Evolutionary conservation across 2,888 invertebrate genomes (phyloP).

Genomic region (Ecliptopera silaceata): DNA sequence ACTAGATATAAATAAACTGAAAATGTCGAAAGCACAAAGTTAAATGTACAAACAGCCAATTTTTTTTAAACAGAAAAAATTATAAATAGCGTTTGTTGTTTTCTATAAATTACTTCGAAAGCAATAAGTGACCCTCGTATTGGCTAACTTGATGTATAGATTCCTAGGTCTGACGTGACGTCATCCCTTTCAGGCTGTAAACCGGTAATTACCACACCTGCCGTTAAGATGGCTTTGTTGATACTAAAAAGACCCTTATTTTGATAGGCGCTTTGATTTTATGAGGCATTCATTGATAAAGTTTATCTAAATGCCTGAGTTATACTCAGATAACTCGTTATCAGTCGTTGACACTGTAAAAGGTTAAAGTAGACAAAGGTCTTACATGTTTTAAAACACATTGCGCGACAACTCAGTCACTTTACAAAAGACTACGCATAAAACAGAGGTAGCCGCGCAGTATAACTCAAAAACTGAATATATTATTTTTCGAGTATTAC

Average conservation of each 20-base stretch:
- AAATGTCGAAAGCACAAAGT: too few relatives aligned
- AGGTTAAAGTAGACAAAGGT: background rate
- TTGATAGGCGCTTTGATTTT: slow-evolving; percentile 5
- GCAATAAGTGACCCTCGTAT: background rate
- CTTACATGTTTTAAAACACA: too few relatives aligned
- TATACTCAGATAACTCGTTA: background rate
- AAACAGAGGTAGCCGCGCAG: too few relatives aligned
- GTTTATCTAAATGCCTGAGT: slow-evolving; percentile 3
- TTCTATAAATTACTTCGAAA: too few relatives aligned
- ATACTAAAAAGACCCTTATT: slow-evolving; percentile 5
- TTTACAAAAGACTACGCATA: too few relatives aligned
- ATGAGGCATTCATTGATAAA: slow-evolving; percentile 14
- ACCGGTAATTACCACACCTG: slow-evolving; percentile 17
- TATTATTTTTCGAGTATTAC: too few relatives aligned
- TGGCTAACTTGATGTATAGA: background rate
- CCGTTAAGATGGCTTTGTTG: slow-evolving; percentile 8
- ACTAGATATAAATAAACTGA: too few relatives aligned
- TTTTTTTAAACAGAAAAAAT: too few relatives aligned
- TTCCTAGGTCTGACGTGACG: slow-evolving; percentile 16
- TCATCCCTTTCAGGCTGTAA: slow-evolving; percentile 6
- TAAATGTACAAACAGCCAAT: too few relatives aligned
- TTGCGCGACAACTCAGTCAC: too few relatives aligned
- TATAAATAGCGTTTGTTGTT: too few relatives aligned
- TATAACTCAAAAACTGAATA: too few relatives aligned
- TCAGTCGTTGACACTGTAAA: background rate